Evolutionary conservation across 2,888 invertebrate genomes (phyloP).

Genomic region (Ectemnius lituratus): DNA sequence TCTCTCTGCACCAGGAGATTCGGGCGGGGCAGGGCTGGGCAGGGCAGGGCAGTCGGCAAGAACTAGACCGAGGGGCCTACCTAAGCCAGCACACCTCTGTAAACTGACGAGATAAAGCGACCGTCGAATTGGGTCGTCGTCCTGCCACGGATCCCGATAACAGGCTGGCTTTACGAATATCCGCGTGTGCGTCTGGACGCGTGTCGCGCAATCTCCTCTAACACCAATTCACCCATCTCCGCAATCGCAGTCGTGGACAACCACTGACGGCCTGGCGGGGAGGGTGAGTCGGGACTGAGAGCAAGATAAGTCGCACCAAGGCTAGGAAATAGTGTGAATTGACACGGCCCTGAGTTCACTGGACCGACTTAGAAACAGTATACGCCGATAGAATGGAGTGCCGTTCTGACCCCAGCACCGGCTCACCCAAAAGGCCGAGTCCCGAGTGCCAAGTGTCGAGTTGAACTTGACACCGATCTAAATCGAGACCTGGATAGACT

Average conservation of each 20-base stretch:
- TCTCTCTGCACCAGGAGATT: too few relatives aligned
- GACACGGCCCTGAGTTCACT: slow-evolving; percentile 60
- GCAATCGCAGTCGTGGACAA: not conserved
- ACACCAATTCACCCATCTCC: not conserved
- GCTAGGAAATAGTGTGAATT: slow-evolving; percentile 28
- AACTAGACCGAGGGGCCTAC: not conserved
- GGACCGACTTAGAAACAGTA: slow-evolving; percentile 57
- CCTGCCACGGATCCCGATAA: not conserved
- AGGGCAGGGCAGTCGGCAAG: too few relatives aligned
- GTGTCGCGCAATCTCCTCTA: too few relatives aligned
- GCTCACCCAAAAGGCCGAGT: slow-evolving; percentile 63
- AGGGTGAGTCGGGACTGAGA: not conserved
- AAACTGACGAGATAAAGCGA: not conserved
- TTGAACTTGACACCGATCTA: too few relatives aligned
- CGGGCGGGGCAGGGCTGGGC: too few relatives aligned
- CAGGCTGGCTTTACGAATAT: not conserved
- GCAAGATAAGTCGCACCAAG: not conserved
- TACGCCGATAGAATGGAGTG: slow-evolving; percentile 59
- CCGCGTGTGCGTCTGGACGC: too few relatives aligned
- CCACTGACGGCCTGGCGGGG: too few relatives aligned
- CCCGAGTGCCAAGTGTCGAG: slow-evolving; percentile 40
- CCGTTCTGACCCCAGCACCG: slow-evolving; percentile 54
- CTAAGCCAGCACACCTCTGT: not conserved
- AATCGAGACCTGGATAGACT: not conserved
- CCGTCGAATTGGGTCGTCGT: not conserved